Conservation (phyloP, 2,888 invertebrate species). For the Sabatieria punctata region DNA sequence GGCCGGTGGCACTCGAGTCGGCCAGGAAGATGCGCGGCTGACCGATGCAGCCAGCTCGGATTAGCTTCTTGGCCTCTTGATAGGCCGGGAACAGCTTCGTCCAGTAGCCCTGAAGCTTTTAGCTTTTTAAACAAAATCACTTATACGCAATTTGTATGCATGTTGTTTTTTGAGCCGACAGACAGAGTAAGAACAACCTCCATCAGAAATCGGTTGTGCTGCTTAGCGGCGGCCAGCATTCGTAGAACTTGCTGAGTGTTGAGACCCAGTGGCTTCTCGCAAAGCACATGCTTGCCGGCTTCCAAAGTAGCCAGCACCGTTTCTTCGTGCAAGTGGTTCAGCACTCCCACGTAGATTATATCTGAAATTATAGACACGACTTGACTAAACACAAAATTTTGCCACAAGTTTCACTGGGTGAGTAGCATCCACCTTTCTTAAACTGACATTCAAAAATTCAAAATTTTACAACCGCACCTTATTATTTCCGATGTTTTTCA, state of each 20-base stretch:
- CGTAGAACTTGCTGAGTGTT: background rate
- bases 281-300: background rate
- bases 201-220: background rate
- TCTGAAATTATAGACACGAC: background rate
- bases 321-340: background rate
- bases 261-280: background rate
- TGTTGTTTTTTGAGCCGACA: no score
- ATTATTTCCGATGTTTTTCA: no score
- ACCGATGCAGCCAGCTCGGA: constrained; percentile 4
- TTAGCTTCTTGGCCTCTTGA: background rate
- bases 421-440: no score
- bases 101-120: constrained; percentile 11
- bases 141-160: no score
- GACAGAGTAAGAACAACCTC: no score
- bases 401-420: no score
- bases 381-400: no score
- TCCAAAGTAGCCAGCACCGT: background rate
- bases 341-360: background rate
- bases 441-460: no score
- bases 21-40: background rate
- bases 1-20: constrained; percentile 8
- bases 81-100: constrained; percentile 13
- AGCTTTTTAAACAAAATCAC: no score
- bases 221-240: background rate
- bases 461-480: no score